These are phyloP conservation scores for Argopecten irradians DNA, from an alignment of 1,140 invertebrate species.

Conservation along the genomic window DNA sequence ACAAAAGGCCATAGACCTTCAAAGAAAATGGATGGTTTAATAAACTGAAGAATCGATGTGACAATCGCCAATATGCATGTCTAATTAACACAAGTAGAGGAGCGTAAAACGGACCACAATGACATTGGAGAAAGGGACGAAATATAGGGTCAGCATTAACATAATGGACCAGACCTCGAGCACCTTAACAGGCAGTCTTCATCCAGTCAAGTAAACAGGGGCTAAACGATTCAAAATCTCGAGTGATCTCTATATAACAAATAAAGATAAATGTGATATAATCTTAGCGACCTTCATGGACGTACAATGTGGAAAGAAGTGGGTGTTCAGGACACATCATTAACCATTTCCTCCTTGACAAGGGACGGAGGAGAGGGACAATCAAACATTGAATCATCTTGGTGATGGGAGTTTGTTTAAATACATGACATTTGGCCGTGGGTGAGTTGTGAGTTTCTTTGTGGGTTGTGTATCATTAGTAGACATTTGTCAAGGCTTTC, in stretches of 20 bases:
- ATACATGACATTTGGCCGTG: background rate
- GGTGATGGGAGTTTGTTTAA: conserved; percentile 15
- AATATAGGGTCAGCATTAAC: background rate
- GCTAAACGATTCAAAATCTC: background rate
- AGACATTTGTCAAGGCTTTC: background rate
- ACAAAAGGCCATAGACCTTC: too few relatives aligned
- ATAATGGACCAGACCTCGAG: background rate
- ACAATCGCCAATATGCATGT: too few relatives aligned
- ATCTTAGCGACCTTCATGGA: background rate
- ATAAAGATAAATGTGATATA: conserved; percentile 18
- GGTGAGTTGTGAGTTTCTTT: background rate
- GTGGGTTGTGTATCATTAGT: background rate
- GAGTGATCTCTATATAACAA: background rate
- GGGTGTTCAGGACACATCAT: background rate
- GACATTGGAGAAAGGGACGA: background rate
- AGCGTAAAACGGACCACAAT: background rate
- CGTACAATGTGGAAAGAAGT: background rate
- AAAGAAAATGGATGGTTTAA: too few relatives aligned
- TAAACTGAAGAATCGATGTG: too few relatives aligned
- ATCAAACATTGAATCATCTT: background rate
- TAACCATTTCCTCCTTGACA: background rate
- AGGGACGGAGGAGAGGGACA: background rate
- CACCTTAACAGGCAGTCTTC: background rate
- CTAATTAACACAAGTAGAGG: too few relatives aligned
- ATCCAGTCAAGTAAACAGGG: background rate